Evolutionary conservation across 2,888 invertebrate species (phyloP).

Genomic region (Archips crataeganus): DNA sequence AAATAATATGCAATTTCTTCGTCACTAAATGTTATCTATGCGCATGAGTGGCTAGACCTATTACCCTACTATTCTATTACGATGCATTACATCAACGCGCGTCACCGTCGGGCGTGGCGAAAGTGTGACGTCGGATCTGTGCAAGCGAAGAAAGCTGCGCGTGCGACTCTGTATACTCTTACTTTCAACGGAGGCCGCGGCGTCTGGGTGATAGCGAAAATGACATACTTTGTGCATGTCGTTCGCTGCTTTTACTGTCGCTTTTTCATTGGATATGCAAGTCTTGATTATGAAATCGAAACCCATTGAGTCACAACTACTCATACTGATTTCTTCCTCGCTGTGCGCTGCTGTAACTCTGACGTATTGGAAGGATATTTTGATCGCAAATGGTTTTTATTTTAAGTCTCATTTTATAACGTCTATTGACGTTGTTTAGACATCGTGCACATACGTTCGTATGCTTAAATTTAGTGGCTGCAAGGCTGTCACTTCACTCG

Average conservation of each 20-base stretch:
- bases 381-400: not conserved
- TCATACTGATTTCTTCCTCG: constrained; percentile 22
- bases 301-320: constrained; percentile 71
- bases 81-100: constrained; percentile 72
- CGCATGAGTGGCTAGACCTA: constrained; percentile 51
- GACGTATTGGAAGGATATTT: not conserved
- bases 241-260: constrained; percentile 62
- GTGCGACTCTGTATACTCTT: constrained; percentile 76
- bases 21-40: constrained; percentile 7
- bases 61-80: constrained; percentile 63
- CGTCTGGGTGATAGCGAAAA: constrained; percentile 84
- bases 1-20: not conserved
- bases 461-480: constrained; percentile 59
- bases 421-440: constrained; percentile 49
- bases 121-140: constrained; percentile 79
- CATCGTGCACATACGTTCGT: constrained; percentile 66
- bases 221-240: constrained; percentile 73
- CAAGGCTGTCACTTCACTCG: constrained; percentile 82
- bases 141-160: constrained; percentile 83
- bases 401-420: not conserved
- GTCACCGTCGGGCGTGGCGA: constrained; percentile 72
- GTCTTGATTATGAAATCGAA: constrained; percentile 79
- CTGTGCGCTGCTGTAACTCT: not conserved
- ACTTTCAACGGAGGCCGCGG: constrained; percentile 78
- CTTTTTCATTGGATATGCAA: constrained; percentile 79